Evolutionary conservation across 2,113 vertebrate genomes (phyloP).

Genomic region (Trochalopteron elliotii): DNA sequence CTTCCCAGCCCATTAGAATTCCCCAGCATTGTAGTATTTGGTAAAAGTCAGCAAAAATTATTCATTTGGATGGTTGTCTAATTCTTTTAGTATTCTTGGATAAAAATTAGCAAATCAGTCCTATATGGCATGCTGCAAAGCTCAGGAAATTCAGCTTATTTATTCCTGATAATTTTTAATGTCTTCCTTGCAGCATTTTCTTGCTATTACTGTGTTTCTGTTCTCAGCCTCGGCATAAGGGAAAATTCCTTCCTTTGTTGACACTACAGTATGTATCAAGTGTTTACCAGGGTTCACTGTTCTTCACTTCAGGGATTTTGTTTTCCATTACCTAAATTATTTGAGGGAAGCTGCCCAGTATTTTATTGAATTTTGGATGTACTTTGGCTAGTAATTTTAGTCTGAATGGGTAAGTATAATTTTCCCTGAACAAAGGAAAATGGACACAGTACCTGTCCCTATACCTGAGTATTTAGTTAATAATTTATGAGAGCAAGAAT

Average conservation of each 20-base stretch:
- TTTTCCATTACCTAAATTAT: neutral
- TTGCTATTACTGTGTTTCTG: neutral
- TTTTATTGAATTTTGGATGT: constrained; percentile 10
- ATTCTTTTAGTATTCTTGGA: neutral
- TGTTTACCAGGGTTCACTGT: neutral
- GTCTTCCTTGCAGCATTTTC: neutral
- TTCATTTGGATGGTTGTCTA: neutral
- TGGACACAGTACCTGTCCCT: neutral
- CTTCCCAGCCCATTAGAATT: neutral
- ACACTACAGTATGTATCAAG: neutral
- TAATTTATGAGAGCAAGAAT: neutral
- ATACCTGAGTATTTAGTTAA: neutral
- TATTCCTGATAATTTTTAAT: neutral
- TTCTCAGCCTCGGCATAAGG: neutral
- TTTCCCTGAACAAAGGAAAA: neutral
- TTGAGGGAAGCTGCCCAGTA: neutral
- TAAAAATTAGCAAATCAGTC: neutral
- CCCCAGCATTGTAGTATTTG: neutral
- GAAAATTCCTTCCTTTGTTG: neutral
- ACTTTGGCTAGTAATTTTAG: neutral
- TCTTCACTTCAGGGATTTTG: neutral
- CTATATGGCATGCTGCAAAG: neutral
- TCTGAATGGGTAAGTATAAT: neutral
- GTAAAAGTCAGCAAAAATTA: neutral
- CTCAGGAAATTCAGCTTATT: neutral